Conservation (phyloP, 2,113 vertebrate genomes). For the Galeopterus variegatus region DNA sequence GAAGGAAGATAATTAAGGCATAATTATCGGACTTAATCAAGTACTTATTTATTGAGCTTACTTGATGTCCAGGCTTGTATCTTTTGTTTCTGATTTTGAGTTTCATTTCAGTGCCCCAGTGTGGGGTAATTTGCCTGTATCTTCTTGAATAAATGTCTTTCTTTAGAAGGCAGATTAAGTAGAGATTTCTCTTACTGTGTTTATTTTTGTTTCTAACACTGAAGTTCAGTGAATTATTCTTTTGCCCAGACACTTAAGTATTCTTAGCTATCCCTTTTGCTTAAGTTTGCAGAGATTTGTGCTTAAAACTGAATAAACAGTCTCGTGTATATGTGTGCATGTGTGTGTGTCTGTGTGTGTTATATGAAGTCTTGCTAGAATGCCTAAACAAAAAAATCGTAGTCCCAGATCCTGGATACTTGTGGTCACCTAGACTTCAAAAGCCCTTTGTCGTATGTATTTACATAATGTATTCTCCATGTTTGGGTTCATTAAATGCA, state of each 20-base stretch:
- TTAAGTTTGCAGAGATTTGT: conserved; percentile 23
- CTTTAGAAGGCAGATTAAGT: conserved; percentile 39
- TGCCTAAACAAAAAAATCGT: conserved; percentile 49
- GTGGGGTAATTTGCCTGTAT: background rate
- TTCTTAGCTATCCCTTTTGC: conserved; percentile 46
- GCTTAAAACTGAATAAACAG: conserved; percentile 56
- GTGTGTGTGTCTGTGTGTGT: conserved; percentile 6
- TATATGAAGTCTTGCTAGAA: conserved; percentile 18
- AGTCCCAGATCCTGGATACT: conserved; percentile 57
- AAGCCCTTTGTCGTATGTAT: conserved; percentile 68
- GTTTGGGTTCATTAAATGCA: conserved; percentile 81
- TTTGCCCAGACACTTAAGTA: background rate
- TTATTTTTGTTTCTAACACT: conserved; percentile 65
- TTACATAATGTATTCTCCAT: conserved; percentile 79
- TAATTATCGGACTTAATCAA: conserved; percentile 8
- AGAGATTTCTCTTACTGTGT: conserved; percentile 31
- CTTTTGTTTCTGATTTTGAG: background rate
- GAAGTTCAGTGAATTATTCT: conserved; percentile 35
- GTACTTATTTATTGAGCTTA: background rate
- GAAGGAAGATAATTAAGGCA: background rate
- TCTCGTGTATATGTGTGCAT: background rate
- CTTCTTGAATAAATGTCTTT: conserved; percentile 32
- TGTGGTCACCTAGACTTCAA: conserved; percentile 45
- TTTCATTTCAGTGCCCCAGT: background rate
- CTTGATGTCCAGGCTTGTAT: background rate